Evolutionary conservation across 2,113 vertebrate species (phyloP).

Genomic region (Illadopsis cleaveri): DNA sequence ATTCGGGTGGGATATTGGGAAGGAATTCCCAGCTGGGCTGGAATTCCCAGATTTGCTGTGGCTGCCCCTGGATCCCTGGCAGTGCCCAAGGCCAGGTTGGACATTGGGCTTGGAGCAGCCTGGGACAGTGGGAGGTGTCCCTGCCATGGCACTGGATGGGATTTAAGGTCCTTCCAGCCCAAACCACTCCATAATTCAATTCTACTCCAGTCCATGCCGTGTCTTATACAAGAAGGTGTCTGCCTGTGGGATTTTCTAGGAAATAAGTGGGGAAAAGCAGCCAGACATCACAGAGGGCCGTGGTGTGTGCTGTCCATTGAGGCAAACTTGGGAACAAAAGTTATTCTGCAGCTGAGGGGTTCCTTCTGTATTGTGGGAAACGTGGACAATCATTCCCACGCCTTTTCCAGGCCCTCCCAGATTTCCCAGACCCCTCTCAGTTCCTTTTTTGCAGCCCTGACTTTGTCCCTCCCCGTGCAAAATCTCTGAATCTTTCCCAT

Average conservation of each 20-base stretch:
- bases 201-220: neutral
- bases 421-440: neutral
- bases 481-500: neutral
- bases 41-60: too few relatives aligned
- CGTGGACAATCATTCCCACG: neutral
- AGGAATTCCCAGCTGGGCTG: too few relatives aligned
- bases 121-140: neutral
- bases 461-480: rapidly evolving
- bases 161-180: neutral
- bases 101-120: too few relatives aligned
- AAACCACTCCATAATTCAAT: neutral
- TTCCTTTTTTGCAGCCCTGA: neutral
- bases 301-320: neutral
- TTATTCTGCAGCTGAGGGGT: neutral
- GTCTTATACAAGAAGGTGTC: neutral
- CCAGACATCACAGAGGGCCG: rapidly evolving
- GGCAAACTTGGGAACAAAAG: neutral
- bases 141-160: neutral
- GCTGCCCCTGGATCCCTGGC: too few relatives aligned
- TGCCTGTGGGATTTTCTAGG: neutral
- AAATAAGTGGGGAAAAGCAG: neutral
- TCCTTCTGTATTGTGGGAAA: rapidly evolving
- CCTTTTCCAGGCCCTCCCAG: neutral
- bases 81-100: too few relatives aligned
- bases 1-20: too few relatives aligned